These are phyloP conservation scores for Galerucella calmariensis DNA, from an alignment of 2,888 invertebrate species.

Conservation along the genomic window DNA sequence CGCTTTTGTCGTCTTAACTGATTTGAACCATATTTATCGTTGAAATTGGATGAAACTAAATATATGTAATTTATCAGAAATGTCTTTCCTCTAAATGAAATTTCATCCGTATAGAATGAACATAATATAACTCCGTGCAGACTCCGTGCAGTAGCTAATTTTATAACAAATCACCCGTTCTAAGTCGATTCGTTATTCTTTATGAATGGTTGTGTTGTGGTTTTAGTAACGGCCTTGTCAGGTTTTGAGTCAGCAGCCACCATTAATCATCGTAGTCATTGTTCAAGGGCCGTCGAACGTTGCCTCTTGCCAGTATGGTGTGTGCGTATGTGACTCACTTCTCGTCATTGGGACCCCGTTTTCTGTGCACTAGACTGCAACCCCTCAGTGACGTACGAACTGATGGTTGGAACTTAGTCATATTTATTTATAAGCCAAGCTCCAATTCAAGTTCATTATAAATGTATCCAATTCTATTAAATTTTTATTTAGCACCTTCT, in stretches of 20 bases:
- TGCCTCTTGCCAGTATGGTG: conserved; percentile 43
- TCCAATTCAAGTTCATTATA: neutral
- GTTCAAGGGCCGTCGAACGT: conserved; percentile 61
- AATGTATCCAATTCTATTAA: no score
- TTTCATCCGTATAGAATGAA: neutral
- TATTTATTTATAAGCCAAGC: neutral
- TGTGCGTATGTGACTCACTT: conserved; percentile 47
- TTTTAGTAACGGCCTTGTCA: conserved; percentile 61
- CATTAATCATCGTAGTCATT: conserved; percentile 63
- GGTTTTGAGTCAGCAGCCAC: conserved; percentile 60
- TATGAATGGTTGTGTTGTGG: conserved; percentile 50
- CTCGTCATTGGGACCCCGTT: conserved; percentile 32
- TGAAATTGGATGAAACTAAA: no score
- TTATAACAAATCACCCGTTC: conserved; percentile 3
- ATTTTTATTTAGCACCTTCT: no score
- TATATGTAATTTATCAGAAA: no score
- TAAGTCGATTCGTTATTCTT: conserved; percentile 42
- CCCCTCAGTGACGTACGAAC: conserved; percentile 15
- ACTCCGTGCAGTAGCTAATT: neutral
- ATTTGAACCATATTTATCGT: no score
- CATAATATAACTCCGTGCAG: neutral
- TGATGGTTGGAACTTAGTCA: neutral
- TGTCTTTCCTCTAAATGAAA: no score
- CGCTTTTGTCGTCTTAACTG: no score
- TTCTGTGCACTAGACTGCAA: conserved; percentile 15